phyloP scores from a whole-genome alignment of 2,888 invertebrate species.

The Drosophila anomalata region DNA sequence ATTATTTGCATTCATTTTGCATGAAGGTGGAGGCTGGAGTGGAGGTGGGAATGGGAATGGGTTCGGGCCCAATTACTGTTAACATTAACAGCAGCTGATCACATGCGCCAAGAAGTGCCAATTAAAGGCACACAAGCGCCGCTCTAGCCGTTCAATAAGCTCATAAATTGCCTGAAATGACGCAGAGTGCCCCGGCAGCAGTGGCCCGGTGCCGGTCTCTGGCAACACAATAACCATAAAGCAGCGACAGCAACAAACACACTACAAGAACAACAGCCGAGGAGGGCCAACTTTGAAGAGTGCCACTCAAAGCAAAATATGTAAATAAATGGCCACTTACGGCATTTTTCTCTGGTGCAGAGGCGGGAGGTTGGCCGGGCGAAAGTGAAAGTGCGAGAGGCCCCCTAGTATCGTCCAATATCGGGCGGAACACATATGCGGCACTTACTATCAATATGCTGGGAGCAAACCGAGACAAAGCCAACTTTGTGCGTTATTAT shows the following conservation, averaged over 20 bases:
- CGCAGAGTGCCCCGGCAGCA: constrained; percentile 57
- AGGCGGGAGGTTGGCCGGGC: no score
- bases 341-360: constrained; percentile 64
- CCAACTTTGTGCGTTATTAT: constrained; percentile 63
- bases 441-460: constrained; percentile 58
- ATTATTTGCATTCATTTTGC: constrained; percentile 44
- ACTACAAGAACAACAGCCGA: constrained; percentile 16
- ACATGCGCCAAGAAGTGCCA: constrained; percentile 61
- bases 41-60: constrained; percentile 7
- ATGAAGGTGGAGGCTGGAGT: constrained; percentile 4
- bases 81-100: constrained; percentile 45
- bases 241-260: constrained; percentile 41
- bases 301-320: constrained; percentile 74
- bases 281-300: constrained; percentile 58
- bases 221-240: constrained; percentile 76
- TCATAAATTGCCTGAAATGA: constrained; percentile 74
- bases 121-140: constrained; percentile 57
- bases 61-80: constrained; percentile 19
- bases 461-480: constrained; percentile 58
- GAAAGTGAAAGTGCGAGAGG: constrained; percentile 2
- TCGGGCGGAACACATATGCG: no score
- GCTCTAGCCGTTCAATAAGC: constrained; percentile 61
- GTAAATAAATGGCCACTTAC: constrained; percentile 79
- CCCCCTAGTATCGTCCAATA: constrained; percentile 57
- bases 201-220: constrained; percentile 23